Evolutionary conservation across 2,113 vertebrate species (phyloP).

Genomic region (Odocoileus hemionus): DNA sequence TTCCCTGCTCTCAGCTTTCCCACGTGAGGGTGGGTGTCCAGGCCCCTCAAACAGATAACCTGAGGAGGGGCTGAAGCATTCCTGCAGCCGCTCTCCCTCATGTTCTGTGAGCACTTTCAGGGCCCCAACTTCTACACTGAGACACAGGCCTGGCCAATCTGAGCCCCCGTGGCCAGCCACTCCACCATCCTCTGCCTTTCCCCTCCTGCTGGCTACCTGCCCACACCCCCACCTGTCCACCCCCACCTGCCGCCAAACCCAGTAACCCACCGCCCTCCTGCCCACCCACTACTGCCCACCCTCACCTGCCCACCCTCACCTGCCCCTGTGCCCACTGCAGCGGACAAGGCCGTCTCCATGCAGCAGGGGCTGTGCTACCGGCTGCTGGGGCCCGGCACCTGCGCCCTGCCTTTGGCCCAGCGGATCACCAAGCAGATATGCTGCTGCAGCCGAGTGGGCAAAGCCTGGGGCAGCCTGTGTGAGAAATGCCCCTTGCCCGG

Average conservation of each 20-base stretch:
- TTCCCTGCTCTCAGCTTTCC: neutral
- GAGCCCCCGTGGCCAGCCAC: accelerated
- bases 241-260: neutral
- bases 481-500: slow-evolving; percentile 89
- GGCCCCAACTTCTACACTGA: neutral
- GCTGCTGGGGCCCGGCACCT: slow-evolving; percentile 79
- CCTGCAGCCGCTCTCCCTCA: neutral
- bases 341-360: slow-evolving; percentile 92
- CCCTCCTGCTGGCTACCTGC: accelerated
- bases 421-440: slow-evolving; percentile 98
- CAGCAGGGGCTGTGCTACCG: slow-evolving; percentile 89
- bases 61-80: neutral
- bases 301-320: accelerated
- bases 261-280: too few species aligned
- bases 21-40: neutral
- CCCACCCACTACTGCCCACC: neutral
- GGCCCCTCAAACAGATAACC: too few species aligned
- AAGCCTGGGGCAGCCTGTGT: slow-evolving; percentile 93
- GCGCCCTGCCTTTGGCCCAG: slow-evolving; percentile 89
- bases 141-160: neutral
- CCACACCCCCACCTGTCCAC: neutral
- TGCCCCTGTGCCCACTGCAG: slow-evolving; percentile 78
- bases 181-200: neutral
- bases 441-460: slow-evolving; percentile 97
- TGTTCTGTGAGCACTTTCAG: neutral